Percentiles rank a stretch among this genome's conserved stretches.
Evolutionary conservation across 2,888 invertebrate species (phyloP).

Genomic region (Cancer borealis): DNA sequence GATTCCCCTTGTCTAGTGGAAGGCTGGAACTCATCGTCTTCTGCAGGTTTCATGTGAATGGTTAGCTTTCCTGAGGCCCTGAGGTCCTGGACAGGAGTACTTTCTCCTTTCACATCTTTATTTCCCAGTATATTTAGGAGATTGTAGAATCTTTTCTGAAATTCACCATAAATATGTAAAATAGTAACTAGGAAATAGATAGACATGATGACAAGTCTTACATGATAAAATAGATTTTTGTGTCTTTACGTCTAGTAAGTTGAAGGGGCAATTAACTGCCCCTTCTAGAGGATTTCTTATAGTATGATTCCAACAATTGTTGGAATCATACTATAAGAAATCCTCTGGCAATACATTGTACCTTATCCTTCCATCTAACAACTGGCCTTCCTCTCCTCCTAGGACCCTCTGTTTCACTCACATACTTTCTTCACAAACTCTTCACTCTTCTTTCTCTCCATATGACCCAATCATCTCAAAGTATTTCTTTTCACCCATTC

Average conservation of each 20-base stretch:
- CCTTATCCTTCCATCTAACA: too few relatives aligned
- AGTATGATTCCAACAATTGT: too few relatives aligned
- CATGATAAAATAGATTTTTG: not conserved
- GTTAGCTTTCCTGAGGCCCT: not conserved
- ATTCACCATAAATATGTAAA: not conserved
- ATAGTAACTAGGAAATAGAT: not conserved
- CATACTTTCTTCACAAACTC: too few relatives aligned
- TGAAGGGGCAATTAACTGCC: not conserved
- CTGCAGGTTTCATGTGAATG: not conserved
- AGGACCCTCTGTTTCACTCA: too few relatives aligned
- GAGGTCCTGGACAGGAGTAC: not conserved
- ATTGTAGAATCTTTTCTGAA: not conserved
- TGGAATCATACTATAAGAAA: not conserved
- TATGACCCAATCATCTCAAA: too few relatives aligned
- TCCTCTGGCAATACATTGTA: too few relatives aligned
- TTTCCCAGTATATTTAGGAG: not conserved
- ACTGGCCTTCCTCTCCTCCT: too few relatives aligned
- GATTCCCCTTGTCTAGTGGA: not conserved
- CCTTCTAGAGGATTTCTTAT: too few relatives aligned
- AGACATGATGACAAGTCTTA: not conserved
- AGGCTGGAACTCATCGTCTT: not conserved
- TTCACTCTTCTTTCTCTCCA: too few relatives aligned
- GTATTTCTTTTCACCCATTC: too few relatives aligned
- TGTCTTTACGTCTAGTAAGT: not conserved
- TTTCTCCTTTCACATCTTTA: not conserved